Percentiles rank a stretch among this genome's conserved stretches.
phyloP scores from a whole-genome alignment of 2,797 vertebrate species.

The Dallia pectoralis region DNA sequence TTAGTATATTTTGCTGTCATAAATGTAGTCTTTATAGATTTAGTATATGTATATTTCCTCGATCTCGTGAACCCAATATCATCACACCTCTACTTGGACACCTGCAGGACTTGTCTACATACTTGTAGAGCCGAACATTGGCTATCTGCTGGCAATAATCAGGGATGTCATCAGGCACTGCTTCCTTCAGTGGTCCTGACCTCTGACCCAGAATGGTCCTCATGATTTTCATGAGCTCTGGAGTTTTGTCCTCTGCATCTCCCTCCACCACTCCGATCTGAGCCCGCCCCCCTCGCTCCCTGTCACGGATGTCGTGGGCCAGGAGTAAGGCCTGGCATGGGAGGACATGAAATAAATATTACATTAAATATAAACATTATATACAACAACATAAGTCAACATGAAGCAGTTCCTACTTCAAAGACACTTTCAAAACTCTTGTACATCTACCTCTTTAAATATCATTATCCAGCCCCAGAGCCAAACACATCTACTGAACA shows the following conservation, averaged over 20 bases:
- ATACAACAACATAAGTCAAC: no score
- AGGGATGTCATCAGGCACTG: slow-evolving; percentile 60
- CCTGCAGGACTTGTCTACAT: slow-evolving; percentile 16
- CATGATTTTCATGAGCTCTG: slow-evolving; percentile 86
- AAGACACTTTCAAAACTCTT: neutral
- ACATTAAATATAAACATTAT: no score
- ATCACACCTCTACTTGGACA: no score
- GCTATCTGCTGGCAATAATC: slow-evolving; percentile 65
- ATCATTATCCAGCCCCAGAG: no score
- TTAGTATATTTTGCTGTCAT: no score
- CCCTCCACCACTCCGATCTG: slow-evolving; percentile 82
- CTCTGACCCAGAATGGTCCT: slow-evolving; percentile 78
- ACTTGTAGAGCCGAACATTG: slow-evolving; percentile 85
- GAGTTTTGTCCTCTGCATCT: slow-evolving; percentile 71
- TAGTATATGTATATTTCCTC: no score
- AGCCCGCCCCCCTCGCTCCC: slow-evolving; percentile 82
- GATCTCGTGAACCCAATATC: no score
- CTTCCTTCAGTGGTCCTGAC: slow-evolving; percentile 59
- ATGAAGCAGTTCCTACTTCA: neutral
- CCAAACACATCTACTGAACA: no score
- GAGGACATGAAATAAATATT: neutral
- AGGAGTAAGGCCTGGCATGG: slow-evolving; percentile 70
- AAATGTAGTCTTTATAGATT: no score
- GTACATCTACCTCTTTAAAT: no score
- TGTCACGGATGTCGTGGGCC: slow-evolving; percentile 87